Evolutionary conservation across 2,888 invertebrate genomes (phyloP).

Genomic region (Mythimna albipuncta): DNA sequence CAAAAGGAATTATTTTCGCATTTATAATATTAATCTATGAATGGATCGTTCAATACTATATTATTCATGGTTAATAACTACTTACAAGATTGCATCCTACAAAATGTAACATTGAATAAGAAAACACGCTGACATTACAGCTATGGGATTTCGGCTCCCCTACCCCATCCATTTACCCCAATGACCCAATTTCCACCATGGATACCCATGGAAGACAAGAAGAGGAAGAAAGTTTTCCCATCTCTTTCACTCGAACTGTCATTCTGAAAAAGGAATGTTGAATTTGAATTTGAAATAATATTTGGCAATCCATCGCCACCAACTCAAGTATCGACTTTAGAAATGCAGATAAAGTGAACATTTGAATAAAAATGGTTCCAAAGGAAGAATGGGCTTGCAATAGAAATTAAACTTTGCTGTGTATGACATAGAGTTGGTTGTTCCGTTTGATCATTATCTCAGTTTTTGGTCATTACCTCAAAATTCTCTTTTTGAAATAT

Average conservation of each 20-base stretch:
- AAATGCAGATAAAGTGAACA: too few relatives aligned
- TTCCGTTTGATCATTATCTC: not conserved
- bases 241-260: constrained; percentile 17
- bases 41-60: not conserved
- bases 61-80: not conserved
- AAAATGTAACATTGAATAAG: not conserved
- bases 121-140: not conserved
- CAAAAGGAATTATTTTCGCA: too few relatives aligned
- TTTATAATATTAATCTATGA: not conserved
- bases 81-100: not conserved
- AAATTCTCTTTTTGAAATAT: not conserved
- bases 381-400: not conserved
- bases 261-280: constrained; percentile 8
- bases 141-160: constrained; percentile 35
- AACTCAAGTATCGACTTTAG: not conserved
- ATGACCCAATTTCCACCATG: constrained; percentile 66
- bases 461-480: not conserved
- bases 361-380: not conserved
- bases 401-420: not conserved
- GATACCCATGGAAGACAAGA: constrained; percentile 44
- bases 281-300: not conserved
- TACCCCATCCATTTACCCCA: constrained; percentile 34
- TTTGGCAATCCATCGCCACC: not conserved
- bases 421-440: not conserved
- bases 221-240: constrained; percentile 6